These are phyloP conservation scores for Trissoscelio sp. DNA, from an alignment of 2,888 invertebrate genomes.

Conservation along the genomic window DNA sequence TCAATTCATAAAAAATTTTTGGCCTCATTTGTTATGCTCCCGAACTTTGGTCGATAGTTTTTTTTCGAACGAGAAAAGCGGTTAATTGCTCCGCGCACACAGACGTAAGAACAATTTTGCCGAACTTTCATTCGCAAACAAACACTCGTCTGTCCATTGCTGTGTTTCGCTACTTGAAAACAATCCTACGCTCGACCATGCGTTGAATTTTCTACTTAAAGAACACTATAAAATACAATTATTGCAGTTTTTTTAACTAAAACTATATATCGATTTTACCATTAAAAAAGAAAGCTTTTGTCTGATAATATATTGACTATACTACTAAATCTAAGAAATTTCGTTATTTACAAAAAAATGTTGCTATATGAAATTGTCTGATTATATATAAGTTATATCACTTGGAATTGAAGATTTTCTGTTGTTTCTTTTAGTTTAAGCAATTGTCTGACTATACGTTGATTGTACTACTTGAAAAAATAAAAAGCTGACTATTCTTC, in stretches of 20 bases:
- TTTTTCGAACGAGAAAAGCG: not conserved
- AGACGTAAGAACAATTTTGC: constrained; percentile 17
- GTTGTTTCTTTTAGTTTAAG: too few relatives aligned
- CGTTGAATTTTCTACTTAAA: constrained; percentile 18
- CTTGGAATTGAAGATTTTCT: too few relatives aligned
- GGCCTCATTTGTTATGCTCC: constrained; percentile 3
- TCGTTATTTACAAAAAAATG: too few relatives aligned
- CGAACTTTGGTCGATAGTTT: constrained; percentile 9
- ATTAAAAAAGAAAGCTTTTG: not conserved
- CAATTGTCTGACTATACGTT: not conserved
- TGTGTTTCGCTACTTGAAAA: constrained; percentile 9
- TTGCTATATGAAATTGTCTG: too few relatives aligned
- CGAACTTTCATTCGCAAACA: constrained; percentile 3
- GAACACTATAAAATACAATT: not conserved
- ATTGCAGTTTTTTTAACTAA: not conserved
- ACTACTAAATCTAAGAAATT: not conserved
- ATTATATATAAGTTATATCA: too few relatives aligned
- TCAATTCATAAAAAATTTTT: constrained; percentile 10
- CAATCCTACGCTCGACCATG: not conserved
- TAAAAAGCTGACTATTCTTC: too few relatives aligned
- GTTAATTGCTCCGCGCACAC: constrained; percentile 9
- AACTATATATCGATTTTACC: not conserved
- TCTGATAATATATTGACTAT: not conserved
- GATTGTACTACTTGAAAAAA: constrained; percentile 17
- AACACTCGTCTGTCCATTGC: constrained; percentile 13